A percentile compares a stretch with the other conserved stretches of the same genome.
phyloP scores from a whole-genome alignment of 1,140 invertebrate species.

The Mya arenaria region DNA sequence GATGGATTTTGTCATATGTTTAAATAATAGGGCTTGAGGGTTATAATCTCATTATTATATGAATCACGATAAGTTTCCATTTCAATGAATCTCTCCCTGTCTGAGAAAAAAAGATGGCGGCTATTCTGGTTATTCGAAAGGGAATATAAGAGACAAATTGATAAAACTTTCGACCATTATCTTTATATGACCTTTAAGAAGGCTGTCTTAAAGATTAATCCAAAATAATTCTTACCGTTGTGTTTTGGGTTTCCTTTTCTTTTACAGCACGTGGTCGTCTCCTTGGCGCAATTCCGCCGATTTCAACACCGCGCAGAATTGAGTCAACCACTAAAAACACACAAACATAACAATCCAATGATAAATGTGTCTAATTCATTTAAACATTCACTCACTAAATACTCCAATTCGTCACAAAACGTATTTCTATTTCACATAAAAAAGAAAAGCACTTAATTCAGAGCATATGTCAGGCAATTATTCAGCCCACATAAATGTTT shows the following conservation, averaged over 20 bases:
- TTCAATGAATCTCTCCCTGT: constrained; percentile 23
- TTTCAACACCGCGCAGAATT: constrained; percentile 92
- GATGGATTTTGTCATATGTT: no score
- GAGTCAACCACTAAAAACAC: constrained; percentile 90
- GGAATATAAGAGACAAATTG: constrained; percentile 93
- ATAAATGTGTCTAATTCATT: not conserved
- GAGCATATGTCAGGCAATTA: no score
- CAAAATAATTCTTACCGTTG: not conserved
- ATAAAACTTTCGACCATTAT: constrained; percentile 81
- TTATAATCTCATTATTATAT: no score
- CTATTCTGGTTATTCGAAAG: constrained; percentile 89
- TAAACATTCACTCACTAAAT: no score
- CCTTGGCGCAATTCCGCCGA: constrained; percentile 89
- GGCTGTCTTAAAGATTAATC: no score
- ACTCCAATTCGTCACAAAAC: no score
- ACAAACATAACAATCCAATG: constrained; percentile 1
- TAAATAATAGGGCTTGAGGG: no score
- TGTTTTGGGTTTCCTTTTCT: constrained; percentile 38
- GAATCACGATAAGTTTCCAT: no score
- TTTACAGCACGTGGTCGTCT: constrained; percentile 65
- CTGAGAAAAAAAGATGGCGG: constrained; percentile 59
- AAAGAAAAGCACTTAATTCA: no score
- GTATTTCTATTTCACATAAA: no score
- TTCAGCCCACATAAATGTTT: no score
- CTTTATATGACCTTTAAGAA: no score